These are phyloP conservation scores for Hemibagrus wyckioides DNA, from an alignment of 2,113 vertebrate species.

Conservation along the genomic window DNA sequence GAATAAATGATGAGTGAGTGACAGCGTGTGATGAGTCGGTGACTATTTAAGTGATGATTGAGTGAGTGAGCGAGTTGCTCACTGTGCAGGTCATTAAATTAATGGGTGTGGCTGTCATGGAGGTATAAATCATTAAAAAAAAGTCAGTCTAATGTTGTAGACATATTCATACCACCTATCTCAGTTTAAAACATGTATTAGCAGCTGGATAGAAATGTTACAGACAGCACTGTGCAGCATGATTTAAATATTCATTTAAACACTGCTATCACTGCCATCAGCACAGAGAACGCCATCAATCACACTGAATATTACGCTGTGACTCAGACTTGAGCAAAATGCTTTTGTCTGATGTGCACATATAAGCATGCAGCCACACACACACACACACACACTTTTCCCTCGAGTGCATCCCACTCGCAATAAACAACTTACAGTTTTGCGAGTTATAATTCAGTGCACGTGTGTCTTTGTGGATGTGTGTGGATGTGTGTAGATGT, in stretches of 20 bases:
- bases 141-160: background rate
- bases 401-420: conserved; percentile 36
- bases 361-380: conserved; percentile 11
- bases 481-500: background rate
- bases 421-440: conserved; percentile 32
- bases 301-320: conserved; percentile 10
- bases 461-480: conserved; percentile 10
- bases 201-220: conserved; percentile 13
- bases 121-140: conserved; percentile 4
- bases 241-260: conserved; percentile 41
- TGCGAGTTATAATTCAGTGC: conserved; percentile 35
- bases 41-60: background rate
- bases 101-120: background rate
- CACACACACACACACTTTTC: conserved; percentile 34
- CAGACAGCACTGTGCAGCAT: conserved; percentile 11
- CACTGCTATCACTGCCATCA: conserved; percentile 33
- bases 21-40: too few relatives aligned
- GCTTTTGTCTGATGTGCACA: conserved; percentile 26
- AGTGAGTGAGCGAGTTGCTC: background rate
- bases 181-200: background rate
- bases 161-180: background rate
- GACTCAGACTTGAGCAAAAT: conserved; percentile 29
- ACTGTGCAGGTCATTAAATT: background rate
- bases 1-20: background rate
- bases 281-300: conserved; percentile 18